A percentile compares a stretch with the other conserved stretches of the same genome.
Conservation (phyloP, 2,797 vertebrate species). For the Coregonus ussuriensis region DNA sequence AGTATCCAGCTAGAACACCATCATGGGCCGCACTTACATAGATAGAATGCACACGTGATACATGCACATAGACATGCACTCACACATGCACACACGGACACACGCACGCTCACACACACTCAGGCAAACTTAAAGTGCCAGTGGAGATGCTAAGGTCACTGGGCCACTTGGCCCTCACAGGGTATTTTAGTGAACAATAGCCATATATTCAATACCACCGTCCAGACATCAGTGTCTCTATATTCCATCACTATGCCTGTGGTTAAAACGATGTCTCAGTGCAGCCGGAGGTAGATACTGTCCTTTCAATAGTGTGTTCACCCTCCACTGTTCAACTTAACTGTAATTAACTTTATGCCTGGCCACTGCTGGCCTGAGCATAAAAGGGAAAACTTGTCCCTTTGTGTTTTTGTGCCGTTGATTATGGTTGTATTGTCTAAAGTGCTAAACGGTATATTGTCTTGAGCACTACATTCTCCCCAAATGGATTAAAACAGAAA, state of each 20-base stretch:
- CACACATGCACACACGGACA: not conserved
- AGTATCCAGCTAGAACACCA: conserved; percentile 39
- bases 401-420: conserved; percentile 35
- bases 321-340: conserved; percentile 43
- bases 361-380: conserved; percentile 41
- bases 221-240: conserved; percentile 15
- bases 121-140: not conserved
- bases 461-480: conserved; percentile 26
- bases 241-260: not conserved
- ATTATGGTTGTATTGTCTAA: conserved; percentile 45
- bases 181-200: conserved; percentile 38
- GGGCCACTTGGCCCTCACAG: conserved; percentile 13
- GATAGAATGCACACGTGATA: not conserved
- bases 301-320: conserved; percentile 32
- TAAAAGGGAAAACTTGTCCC: conserved; percentile 54
- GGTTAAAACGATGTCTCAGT: conserved; percentile 28
- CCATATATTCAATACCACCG: conserved; percentile 14
- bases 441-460: too few relatives aligned
- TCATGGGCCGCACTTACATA: conserved; percentile 23
- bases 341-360: conserved; percentile 65
- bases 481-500: conserved; percentile 58
- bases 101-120: conserved; percentile 1
- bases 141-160: conserved; percentile 34
- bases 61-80: not conserved
- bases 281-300: conserved; percentile 7